phyloP scores from a whole-genome alignment of 2,113 vertebrate species.

The Eubucco bourcierii region DNA sequence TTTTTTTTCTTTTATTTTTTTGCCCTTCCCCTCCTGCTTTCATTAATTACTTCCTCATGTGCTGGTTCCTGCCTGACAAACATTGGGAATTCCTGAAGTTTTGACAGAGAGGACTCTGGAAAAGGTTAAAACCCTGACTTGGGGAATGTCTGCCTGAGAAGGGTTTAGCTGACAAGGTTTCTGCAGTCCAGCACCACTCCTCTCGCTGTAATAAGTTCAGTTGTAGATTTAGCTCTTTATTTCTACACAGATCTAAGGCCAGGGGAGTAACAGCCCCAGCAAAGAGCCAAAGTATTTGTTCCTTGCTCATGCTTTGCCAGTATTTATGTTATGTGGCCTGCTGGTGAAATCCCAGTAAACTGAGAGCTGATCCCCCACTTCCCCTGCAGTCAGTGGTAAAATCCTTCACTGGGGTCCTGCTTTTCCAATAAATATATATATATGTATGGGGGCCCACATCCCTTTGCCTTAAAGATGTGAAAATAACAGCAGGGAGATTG shows the following conservation, averaged over 20 bases:
- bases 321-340: background rate
- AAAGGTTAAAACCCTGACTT: background rate
- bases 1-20: background rate
- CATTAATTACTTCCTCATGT: constrained; percentile 60
- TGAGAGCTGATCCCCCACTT: background rate
- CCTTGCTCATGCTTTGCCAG: background rate
- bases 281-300: background rate
- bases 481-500: background rate
- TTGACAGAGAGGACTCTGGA: background rate
- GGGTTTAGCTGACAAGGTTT: background rate
- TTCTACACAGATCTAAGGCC: background rate
- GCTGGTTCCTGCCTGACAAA: constrained; percentile 8
- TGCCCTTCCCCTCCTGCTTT: background rate
- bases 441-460: background rate
- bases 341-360: background rate
- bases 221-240: background rate
- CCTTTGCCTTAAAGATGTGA: background rate
- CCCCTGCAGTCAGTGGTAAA: background rate
- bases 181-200: background rate
- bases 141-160: background rate
- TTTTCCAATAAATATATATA: background rate
- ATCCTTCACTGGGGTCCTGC: background rate
- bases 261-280: background rate
- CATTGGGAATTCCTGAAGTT: background rate
- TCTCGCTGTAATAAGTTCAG: background rate